Evolutionary conservation across 1,140 invertebrate species (phyloP).

Genomic region (Drosophila eugracilis): DNA sequence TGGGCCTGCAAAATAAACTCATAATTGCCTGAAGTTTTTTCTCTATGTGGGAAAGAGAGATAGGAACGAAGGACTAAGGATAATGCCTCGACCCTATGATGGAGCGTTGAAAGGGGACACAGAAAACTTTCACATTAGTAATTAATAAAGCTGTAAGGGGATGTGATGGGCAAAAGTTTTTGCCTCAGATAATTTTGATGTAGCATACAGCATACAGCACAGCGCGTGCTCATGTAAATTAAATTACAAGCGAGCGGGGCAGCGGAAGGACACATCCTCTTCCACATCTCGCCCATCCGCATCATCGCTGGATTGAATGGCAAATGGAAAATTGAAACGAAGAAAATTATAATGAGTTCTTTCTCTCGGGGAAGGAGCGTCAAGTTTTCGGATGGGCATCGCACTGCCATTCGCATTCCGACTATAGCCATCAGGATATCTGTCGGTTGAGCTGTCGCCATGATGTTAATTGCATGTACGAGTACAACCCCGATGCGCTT

Average conservation of each 20-base stretch:
- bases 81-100: conserved; percentile 15
- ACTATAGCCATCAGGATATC: conserved; percentile 35
- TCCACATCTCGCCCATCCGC: too few relatives aligned
- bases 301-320: conserved; percentile 61
- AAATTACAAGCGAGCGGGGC: conserved; percentile 52
- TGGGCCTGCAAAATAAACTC: conserved; percentile 44
- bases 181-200: conserved; percentile 58
- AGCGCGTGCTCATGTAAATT: conserved; percentile 64
- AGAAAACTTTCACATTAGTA: conserved; percentile 77
- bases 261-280: conserved; percentile 28
- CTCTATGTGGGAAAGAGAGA: background rate
- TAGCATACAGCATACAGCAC: conserved; percentile 17
- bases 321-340: conserved; percentile 66
- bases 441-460: conserved; percentile 50
- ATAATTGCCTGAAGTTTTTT: conserved; percentile 54
- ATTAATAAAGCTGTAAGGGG: conserved; percentile 58
- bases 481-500: conserved; percentile 62
- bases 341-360: conserved; percentile 79
- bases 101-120: conserved; percentile 45
- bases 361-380: conserved; percentile 32
- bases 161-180: conserved; percentile 57
- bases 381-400: conserved; percentile 33
- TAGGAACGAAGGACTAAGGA: background rate
- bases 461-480: conserved; percentile 78
- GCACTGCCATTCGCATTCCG: conserved; percentile 12